These are phyloP conservation scores for Leptopilina boulardi DNA, from an alignment of 1,140 invertebrate species.

Conservation along the genomic window DNA sequence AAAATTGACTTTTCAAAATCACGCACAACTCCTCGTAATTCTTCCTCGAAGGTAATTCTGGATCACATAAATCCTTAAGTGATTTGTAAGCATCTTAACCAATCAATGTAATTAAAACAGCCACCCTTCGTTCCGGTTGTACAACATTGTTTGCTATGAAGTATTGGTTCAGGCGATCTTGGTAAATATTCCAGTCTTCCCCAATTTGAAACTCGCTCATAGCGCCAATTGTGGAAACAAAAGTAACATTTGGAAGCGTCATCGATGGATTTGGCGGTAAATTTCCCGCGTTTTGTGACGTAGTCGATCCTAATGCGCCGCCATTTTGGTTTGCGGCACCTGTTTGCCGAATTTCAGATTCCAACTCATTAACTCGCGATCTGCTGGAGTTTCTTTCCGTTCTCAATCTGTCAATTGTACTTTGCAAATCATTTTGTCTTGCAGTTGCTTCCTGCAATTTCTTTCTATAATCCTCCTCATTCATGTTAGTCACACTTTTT, in stretches of 20 bases:
- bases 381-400: background rate
- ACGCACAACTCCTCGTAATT: conserved; percentile 44
- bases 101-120: conserved; percentile 48
- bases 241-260: no score
- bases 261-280: no score
- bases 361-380: background rate
- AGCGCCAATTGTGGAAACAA: conserved; percentile 30
- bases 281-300: no score
- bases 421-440: background rate
- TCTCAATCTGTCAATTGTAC: background rate
- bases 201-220: conserved; percentile 46
- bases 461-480: background rate
- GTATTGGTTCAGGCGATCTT: conserved; percentile 49
- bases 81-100: conserved; percentile 49
- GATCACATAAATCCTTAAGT: conserved; percentile 50
- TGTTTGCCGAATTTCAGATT: background rate
- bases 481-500: no score
- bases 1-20: conserved; percentile 51
- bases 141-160: conserved; percentile 47
- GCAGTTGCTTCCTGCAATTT: background rate
- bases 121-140: conserved; percentile 41
- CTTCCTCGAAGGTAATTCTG: conserved; percentile 38
- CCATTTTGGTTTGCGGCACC: no score
- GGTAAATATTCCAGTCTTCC: conserved; percentile 53
- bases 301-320: no score